phyloP scores from a whole-genome alignment of 2,113 vertebrate species.

The Caretta caretta region DNA sequence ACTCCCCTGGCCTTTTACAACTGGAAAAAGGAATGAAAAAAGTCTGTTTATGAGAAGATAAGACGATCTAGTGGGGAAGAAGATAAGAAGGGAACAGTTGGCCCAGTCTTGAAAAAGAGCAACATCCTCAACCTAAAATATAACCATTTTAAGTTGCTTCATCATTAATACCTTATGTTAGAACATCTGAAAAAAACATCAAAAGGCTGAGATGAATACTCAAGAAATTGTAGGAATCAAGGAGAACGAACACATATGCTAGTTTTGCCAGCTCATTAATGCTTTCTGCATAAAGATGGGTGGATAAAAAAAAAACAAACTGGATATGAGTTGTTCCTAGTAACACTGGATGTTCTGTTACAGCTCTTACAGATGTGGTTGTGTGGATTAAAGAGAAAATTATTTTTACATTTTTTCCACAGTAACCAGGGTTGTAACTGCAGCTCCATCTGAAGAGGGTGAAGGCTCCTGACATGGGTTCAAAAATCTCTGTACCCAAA shows the following conservation, averaged over 20 bases:
- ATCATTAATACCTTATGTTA: not conserved
- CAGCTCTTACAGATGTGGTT: not conserved
- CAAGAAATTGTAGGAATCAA: constrained; percentile 9
- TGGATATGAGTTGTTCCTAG: not conserved
- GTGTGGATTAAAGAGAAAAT: not conserved
- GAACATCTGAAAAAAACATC: not conserved
- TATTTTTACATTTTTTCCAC: not conserved
- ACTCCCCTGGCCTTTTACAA: not conserved
- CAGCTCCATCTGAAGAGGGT: not conserved
- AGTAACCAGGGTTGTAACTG: not conserved
- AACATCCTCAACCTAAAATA: not conserved
- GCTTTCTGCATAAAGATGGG: not conserved
- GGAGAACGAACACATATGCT: not conserved
- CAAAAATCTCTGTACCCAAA: not conserved
- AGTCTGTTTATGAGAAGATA: not conserved
- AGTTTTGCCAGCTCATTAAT: not conserved
- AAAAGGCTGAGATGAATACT: not conserved
- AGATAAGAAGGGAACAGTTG: not conserved
- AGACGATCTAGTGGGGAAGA: not conserved
- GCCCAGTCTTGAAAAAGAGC: not conserved
- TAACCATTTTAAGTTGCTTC: not conserved
- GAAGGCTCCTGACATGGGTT: not conserved
- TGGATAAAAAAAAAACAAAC: not conserved
- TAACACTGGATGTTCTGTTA: not conserved
- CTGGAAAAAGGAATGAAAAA: not conserved